phyloP scores from a whole-genome alignment of 2,888 invertebrate genomes.

The Lithophane semibrunnea region DNA sequence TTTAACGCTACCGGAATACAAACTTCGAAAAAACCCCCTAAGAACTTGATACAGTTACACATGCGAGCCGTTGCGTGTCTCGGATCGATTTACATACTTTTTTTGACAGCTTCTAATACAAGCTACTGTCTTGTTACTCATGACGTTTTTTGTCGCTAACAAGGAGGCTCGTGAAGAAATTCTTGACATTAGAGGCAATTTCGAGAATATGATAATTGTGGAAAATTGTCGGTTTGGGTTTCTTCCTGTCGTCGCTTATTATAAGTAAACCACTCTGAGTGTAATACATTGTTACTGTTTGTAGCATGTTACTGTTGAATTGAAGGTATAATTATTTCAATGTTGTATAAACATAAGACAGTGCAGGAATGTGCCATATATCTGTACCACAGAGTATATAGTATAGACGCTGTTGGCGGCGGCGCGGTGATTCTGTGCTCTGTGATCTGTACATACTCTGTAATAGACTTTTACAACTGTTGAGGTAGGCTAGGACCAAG shows the following conservation, averaged over 20 bases:
- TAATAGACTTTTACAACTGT: neutral
- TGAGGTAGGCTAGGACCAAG: conserved; percentile 32
- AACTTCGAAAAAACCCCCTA: conserved; percentile 50
- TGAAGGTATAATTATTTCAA: conserved; percentile 23
- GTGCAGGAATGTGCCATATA: neutral
- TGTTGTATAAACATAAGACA: neutral
- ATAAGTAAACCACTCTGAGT: conserved; percentile 58
- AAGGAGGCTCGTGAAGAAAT: conserved; percentile 76
- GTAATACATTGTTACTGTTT: conserved; percentile 33
- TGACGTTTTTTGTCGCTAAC: conserved; percentile 75
- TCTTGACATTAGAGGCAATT: conserved; percentile 74
- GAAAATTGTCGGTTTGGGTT: conserved; percentile 59
- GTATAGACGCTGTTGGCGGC: neutral
- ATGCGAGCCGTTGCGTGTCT: conserved; percentile 83
- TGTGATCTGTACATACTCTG: neutral
- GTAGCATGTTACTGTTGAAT: conserved; percentile 16
- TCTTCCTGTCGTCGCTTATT: conserved; percentile 64
- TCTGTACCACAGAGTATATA: neutral
- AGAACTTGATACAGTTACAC: conserved; percentile 66
- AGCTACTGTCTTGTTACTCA: conserved; percentile 86
- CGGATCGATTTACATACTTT: conserved; percentile 85
- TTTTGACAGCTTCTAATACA: conserved; percentile 80
- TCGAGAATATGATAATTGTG: conserved; percentile 69
- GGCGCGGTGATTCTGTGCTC: neutral
- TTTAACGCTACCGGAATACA: conserved; percentile 45